Evolutionary conservation across 2,797 vertebrate species (phyloP), one percentile per base, ranked within the genome.

Genomic region (Pipistrellus pipistrellus): DNA sequence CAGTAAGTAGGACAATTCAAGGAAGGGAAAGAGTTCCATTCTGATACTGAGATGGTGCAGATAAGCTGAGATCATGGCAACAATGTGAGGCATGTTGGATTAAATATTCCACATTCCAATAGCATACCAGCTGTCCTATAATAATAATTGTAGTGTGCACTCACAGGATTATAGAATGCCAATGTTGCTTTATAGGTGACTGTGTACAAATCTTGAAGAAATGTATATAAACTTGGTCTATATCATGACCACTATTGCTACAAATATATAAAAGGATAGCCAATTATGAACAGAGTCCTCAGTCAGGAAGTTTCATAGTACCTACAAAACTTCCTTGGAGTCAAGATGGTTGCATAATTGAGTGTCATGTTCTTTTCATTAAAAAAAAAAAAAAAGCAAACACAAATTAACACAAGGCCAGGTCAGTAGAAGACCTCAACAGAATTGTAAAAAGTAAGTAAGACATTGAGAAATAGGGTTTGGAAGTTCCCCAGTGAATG

Each of bases 161-260:
- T 94, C 64, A 71, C 3, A 53, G 44, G 35, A 20, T 77, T 96
- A 73, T 18, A 83, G 93, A 82, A 94, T 90, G 55, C 32, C 62
- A 78, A 7, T 80, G 59, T 83, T 78, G 62, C 85, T 92, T 91
- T 94, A 44, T 73, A 85, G 53, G n/a, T n/a, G 62, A 82, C 35
- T 64, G 15, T 88, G 9, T 88, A 85, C 85, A 90, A 85, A 17
- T 46, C 46, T 92, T 46, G 20, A 76, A 93, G 53, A 94, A 96
- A 96, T 89, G 41, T 44, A 3, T 83, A n/a, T 76, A 82, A 93
- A 62, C 51, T 85, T 76, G 6, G 23, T 85, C 75, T 90, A 76
- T 41, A 41, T 72, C 59, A 75, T 88, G 64, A 83, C 46, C 32
- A 86, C 44, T 80, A 68, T 53, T 66, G 25, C 66, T 90, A 80